Percentiles rank a stretch among this genome's conserved stretches.
Conservation (phyloP, 1,140 invertebrate genomes). For the Lucilia sericata region DNA sequence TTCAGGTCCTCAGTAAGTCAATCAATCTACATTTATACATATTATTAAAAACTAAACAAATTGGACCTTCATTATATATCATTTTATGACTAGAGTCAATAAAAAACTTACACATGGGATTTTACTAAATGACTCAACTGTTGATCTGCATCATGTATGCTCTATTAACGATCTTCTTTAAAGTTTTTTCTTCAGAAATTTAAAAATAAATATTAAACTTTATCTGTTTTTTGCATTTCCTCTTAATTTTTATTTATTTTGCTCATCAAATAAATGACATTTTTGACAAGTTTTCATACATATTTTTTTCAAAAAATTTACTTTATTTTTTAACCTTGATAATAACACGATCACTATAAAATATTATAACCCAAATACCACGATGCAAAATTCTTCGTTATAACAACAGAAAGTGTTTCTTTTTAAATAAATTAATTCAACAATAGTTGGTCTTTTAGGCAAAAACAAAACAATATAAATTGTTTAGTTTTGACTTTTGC, state of each 20-base stretch:
- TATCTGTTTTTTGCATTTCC: background rate
- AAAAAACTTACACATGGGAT: no score
- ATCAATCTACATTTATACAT: no score
- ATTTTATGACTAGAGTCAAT: no score
- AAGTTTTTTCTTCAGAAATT: background rate
- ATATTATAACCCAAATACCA: slow-evolving; percentile 11
- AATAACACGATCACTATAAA: background rate
- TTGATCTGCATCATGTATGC: no score
- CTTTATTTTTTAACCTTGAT: background rate
- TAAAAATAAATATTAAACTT: background rate
- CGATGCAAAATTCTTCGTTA: background rate
- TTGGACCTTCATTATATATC: no score
- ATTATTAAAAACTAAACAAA: no score
- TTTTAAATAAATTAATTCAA: background rate
- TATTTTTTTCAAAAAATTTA: background rate
- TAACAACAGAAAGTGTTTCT: background rate
- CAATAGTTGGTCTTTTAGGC: background rate
- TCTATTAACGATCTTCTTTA: background rate
- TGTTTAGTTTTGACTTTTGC: background rate
- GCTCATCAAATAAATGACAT: no score
- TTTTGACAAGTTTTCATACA: no score
- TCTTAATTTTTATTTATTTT: background rate
- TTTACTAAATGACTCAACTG: no score
- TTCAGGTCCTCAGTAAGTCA: no score
- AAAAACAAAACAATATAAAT: slow-evolving; percentile 6